Conservation (phyloP, 2,888 invertebrate genomes). For the Chironomus tentans region DNA sequence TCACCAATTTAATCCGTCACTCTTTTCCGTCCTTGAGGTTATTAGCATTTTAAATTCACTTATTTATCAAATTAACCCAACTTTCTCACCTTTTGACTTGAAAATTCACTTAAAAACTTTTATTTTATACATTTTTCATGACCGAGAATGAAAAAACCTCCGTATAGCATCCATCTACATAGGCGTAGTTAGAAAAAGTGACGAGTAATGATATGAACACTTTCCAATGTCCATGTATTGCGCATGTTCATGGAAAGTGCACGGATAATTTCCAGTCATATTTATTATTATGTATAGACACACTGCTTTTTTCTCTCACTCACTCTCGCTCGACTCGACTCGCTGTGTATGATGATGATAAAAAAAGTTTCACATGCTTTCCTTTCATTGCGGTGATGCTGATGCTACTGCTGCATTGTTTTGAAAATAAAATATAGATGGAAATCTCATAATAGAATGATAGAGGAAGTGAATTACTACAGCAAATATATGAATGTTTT, state of each 20-base stretch:
- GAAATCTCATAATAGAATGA: background rate
- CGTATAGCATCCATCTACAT: slow-evolving; percentile 4
- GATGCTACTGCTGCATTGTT: background rate
- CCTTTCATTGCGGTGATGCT: background rate
- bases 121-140: background rate
- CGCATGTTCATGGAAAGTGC: background rate
- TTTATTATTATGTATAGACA: background rate
- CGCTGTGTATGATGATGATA: background rate
- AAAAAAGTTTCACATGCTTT: slow-evolving; percentile 13
- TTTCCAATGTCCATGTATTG: background rate
- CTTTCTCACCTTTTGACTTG: slow-evolving; percentile 19
- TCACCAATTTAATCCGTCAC: background rate
- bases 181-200: slow-evolving; percentile 17
- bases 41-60: background rate
- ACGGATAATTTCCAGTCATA: background rate
- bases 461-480: background rate
- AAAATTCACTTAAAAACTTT: slow-evolving; percentile 16
- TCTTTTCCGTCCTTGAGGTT: background rate
- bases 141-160: background rate
- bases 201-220: background rate
- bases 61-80: background rate
- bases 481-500: background rate
- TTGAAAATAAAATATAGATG: background rate
- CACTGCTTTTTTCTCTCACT: background rate
- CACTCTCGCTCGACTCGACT: too few relatives aligned